A percentile compares a stretch with the other conserved stretches of the same genome.
These are phyloP conservation scores for Periplaneta americana DNA, from an alignment of 1,140 invertebrate species.

Conservation along the genomic window DNA sequence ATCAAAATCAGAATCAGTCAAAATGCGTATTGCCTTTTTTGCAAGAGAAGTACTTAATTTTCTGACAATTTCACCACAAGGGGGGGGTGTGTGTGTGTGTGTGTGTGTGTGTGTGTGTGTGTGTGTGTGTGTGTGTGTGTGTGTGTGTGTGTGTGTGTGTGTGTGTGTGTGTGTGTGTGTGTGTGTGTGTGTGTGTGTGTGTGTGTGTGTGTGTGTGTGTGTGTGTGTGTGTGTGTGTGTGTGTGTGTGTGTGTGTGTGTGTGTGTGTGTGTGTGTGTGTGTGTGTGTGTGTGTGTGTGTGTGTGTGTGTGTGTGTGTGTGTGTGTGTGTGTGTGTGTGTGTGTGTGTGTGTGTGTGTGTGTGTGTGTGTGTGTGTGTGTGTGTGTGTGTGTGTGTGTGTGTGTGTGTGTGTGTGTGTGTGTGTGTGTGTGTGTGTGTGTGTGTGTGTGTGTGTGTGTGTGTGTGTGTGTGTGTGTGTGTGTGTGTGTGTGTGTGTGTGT, in stretches of 20 bases:
- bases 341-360: background rate
- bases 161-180: background rate
- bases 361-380: conserved; percentile 1
- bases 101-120: background rate
- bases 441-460: conserved; percentile 20
- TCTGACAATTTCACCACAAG: too few relatives aligned
- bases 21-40: too few relatives aligned
- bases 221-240: background rate
- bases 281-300: background rate
- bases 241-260: background rate
- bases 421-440: conserved; percentile 19
- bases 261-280: background rate
- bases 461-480: conserved; percentile 19
- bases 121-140: background rate
- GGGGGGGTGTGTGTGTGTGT: too few relatives aligned
- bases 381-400: conserved; percentile 12
- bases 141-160: background rate
- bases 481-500: conserved; percentile 19
- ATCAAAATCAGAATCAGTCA: too few relatives aligned
- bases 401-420: conserved; percentile 13
- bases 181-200: background rate
- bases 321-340: background rate
- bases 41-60: too few relatives aligned
- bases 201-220: background rate
- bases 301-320: background rate